phyloP scores from a whole-genome alignment of 2,888 invertebrate species.

The Zaprionus lineosus region DNA sequence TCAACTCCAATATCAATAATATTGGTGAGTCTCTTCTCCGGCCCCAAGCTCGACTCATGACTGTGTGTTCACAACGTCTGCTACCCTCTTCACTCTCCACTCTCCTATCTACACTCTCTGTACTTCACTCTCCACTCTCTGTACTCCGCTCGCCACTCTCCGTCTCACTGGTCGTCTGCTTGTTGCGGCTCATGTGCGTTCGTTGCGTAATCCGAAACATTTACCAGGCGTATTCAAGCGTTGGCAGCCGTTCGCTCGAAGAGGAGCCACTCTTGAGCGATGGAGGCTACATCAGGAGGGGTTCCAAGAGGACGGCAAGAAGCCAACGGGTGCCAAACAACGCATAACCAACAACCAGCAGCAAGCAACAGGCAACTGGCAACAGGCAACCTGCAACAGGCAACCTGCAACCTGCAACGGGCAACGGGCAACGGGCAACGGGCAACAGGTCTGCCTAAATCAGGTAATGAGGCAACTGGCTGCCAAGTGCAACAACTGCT shows the following conservation, averaged over 20 bases:
- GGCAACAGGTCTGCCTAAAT: constrained; percentile 16
- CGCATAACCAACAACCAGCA: constrained; percentile 8
- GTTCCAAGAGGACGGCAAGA: constrained; percentile 61
- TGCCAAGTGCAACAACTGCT: constrained; percentile 69
- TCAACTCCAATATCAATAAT: constrained; percentile 72
- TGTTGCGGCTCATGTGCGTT: constrained; percentile 70
- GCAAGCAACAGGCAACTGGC: constrained; percentile 27
- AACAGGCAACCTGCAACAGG: constrained; percentile 8
- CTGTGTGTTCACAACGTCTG: constrained; percentile 65
- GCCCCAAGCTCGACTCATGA: too few relatives aligned
- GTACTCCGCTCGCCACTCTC: background rate
- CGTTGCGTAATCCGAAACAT: constrained; percentile 73
- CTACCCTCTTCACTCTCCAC: constrained; percentile 9
- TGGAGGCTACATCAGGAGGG: constrained; percentile 64
- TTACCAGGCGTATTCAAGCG: constrained; percentile 72
- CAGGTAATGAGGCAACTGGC: constrained; percentile 43
- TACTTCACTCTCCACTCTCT: background rate
- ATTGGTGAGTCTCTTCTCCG: constrained; percentile 54
- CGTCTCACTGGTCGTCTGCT: constrained; percentile 2
- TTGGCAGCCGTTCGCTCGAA: constrained; percentile 42
- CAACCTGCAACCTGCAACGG: constrained; percentile 3
- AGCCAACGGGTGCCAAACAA: too few relatives aligned
- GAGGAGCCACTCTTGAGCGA: constrained; percentile 38
- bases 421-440: constrained; percentile 20
- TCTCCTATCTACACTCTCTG: background rate